Evolutionary conservation across 2,888 invertebrate species (phyloP), one percentile per base, ranked within the genome.

Genomic region (Euzophera pinguis): DNA sequence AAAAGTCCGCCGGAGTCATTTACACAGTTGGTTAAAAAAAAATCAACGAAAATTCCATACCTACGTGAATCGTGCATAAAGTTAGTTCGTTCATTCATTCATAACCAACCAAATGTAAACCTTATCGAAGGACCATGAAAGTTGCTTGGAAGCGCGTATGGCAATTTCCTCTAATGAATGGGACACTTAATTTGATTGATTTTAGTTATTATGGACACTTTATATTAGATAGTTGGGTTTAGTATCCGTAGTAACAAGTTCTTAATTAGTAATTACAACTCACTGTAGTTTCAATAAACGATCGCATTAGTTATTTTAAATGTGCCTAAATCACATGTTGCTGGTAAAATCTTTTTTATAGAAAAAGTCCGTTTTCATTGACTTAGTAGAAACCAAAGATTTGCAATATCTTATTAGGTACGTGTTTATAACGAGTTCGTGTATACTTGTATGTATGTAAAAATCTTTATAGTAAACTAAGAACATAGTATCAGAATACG

Each of bases 121-220:
- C 13, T n/a, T 7, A 13, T 32, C 41, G 41, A 35, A 51, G 43
- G 51, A 43, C 51, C 43, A 51, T 37, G 51, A 51, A 45, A 51
- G 43, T 22, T 37, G 43, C 34, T 43, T 43, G 35, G 51, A 43
- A 51, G 35, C 43, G 35, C 27, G 34, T 16, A 42, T n/a, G 38
- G 56, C 49, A 52, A 57, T 54, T 57, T 52, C 43, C 52, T 54
- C 41, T 57, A 57, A 57, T 57, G 54, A 54, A 42, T 37, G 52
- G 53, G 48, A 45, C 45, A 13, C 39, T 45, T 53, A 39, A 42
- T 50, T 54, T 56, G 53, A 56, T 56, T 54, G 53, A 53, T 47
- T 42, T 34, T 14, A 38, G 38, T 22, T 27, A 27, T 37, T 45
- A 45, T 32, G 14, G 32, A 32, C 45, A 45, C 45, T 41, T 41